phyloP scores from a whole-genome alignment of 2,113 vertebrate genomes.

The Prochilodus magdalenae region DNA sequence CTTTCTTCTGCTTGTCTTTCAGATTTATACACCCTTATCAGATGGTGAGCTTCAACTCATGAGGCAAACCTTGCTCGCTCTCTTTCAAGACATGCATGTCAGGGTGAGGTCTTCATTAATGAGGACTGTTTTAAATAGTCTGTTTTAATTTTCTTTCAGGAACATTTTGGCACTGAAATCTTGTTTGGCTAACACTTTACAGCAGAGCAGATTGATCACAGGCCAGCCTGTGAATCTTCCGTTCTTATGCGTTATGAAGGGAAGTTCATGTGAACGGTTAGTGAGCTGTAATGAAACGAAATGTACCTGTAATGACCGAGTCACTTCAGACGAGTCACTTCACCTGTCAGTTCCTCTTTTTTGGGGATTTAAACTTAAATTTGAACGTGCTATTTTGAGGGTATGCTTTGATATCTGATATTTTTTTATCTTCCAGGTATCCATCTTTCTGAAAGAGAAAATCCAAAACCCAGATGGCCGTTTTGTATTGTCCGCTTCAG shows the following conservation, averaged over 20 bases:
- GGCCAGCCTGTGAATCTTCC: too few species aligned
- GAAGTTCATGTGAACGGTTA: background rate
- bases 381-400: background rate
- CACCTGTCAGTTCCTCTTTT: too few species aligned
- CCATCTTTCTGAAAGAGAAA: constrained; percentile 88
- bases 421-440: constrained; percentile 81
- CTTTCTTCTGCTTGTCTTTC: background rate
- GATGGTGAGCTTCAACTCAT: constrained; percentile 92
- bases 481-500: constrained; percentile 82
- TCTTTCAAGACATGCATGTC: constrained; percentile 92
- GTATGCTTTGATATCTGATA: background rate
- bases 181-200: background rate
- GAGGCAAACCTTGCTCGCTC: constrained; percentile 88
- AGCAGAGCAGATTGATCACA: too few species aligned
- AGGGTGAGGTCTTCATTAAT: constrained; percentile 76
- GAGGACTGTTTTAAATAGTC: background rate
- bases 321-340: too few species aligned
- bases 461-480: constrained; percentile 89
- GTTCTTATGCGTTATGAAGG: background rate
- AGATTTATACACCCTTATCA: constrained; percentile 81
- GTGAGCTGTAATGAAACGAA: too few species aligned
- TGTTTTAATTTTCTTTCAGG: background rate
- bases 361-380: background rate
- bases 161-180: background rate
- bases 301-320: too few species aligned